Percentiles rank a stretch among this genome's conserved stretches.
phyloP scores from a whole-genome alignment of 2,888 invertebrate genomes.

The Netelia fuscicornis region DNA sequence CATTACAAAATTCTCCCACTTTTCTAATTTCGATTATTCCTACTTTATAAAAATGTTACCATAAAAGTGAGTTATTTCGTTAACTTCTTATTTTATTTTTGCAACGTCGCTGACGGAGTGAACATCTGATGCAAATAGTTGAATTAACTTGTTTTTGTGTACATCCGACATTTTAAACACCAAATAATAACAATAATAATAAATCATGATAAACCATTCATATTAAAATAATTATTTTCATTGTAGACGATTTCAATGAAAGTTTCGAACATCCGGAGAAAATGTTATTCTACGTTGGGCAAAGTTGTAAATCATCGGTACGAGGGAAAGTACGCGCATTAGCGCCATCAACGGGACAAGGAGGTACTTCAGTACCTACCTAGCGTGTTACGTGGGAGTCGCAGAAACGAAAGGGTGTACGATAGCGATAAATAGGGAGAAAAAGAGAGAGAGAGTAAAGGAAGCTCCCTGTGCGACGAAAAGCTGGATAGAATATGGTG shows the following conservation, averaged over 20 bases:
- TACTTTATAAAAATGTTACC: too few relatives aligned
- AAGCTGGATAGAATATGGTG: conserved; percentile 1
- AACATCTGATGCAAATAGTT: too few relatives aligned
- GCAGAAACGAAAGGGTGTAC: not conserved
- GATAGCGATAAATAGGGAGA: not conserved
- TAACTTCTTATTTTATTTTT: too few relatives aligned
- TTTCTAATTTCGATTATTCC: too few relatives aligned
- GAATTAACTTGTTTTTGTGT: too few relatives aligned
- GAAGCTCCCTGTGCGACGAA: not conserved
- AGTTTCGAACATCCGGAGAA: not conserved
- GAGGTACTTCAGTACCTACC: conserved; percentile 6
- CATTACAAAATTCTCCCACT: too few relatives aligned
- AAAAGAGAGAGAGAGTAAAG: not conserved
- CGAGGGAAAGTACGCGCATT: conserved; percentile 5
- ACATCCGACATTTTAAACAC: too few relatives aligned
- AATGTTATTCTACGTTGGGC: not conserved
- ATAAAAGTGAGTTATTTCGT: too few relatives aligned
- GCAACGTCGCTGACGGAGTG: too few relatives aligned
- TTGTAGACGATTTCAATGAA: not conserved
- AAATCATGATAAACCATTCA: not conserved
- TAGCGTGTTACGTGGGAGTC: not conserved
- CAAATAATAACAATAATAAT: too few relatives aligned
- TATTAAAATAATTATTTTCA: too few relatives aligned
- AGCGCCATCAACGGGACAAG: conserved; percentile 6
- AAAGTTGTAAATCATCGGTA: conserved; percentile 27